phyloP scores from a whole-genome alignment of 2,113 vertebrate species.

The Megaleporinus macrocephalus region DNA sequence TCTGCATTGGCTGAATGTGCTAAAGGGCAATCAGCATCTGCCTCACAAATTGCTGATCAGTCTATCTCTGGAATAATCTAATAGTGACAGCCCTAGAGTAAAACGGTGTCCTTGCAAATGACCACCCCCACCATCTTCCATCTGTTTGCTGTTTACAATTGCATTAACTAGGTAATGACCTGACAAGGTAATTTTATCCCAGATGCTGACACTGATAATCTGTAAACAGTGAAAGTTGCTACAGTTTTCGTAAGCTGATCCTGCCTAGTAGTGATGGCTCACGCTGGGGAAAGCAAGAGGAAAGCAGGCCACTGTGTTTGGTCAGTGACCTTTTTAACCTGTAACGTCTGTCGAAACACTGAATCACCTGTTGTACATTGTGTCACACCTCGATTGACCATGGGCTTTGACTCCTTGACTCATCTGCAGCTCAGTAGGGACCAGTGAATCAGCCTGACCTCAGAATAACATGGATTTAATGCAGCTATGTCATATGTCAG shows the following conservation, averaged over 20 bases:
- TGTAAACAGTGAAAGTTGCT: slow-evolving; percentile 44
- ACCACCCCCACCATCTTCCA: too few species aligned
- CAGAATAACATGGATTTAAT: slow-evolving; percentile 15
- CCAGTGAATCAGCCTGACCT: slow-evolving; percentile 48
- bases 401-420: slow-evolving; percentile 52
- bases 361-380: slow-evolving; percentile 68
- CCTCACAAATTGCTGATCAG: too few species aligned
- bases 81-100: too few species aligned
- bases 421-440: slow-evolving; percentile 56
- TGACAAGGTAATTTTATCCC: neutral
- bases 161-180: neutral
- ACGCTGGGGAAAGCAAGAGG: slow-evolving; percentile 46
- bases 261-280: slow-evolving; percentile 29
- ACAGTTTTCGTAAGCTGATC: slow-evolving; percentile 26
- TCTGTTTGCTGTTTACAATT: too few species aligned
- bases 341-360: slow-evolving; percentile 54
- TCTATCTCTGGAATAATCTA: too few species aligned
- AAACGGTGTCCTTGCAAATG: too few species aligned
- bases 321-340: slow-evolving; percentile 46
- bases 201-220: slow-evolving; percentile 1
- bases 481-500: neutral
- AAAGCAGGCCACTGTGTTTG: slow-evolving; percentile 25
- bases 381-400: slow-evolving; percentile 53
- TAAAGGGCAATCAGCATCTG: too few species aligned
- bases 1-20: too few species aligned